These are phyloP conservation scores for Calephelis nemesis DNA, from an alignment of 1,140 invertebrate genomes.

Conservation along the genomic window DNA sequence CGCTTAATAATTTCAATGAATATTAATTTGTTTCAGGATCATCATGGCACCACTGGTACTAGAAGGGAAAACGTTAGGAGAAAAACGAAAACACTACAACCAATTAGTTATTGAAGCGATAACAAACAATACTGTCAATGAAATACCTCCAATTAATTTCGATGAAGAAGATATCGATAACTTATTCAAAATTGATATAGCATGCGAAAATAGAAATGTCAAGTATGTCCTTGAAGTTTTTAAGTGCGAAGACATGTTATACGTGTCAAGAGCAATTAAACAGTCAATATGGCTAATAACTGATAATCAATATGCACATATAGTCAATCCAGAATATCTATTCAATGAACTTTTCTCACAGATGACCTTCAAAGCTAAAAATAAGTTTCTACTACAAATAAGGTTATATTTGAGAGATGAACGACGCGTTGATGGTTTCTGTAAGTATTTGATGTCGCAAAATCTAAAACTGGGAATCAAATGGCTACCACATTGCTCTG, in stretches of 20 bases:
- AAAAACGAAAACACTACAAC: conserved; percentile 52
- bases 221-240: conserved; percentile 46
- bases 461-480: conserved; percentile 40
- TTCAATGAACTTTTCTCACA: conserved; percentile 39
- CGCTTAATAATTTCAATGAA: too few relatives aligned
- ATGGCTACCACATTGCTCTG: conserved; percentile 54
- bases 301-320: conserved; percentile 43
- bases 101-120: conserved; percentile 38
- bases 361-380: conserved; percentile 47
- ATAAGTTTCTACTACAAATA: conserved; percentile 45
- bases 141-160: conserved; percentile 33
- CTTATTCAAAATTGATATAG: conserved; percentile 55
- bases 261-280: conserved; percentile 50
- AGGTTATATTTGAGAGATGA: conserved; percentile 48
- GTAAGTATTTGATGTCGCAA: conserved; percentile 40
- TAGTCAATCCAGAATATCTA: conserved; percentile 54
- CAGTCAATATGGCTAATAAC: conserved; percentile 49
- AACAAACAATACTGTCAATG: conserved; percentile 18
- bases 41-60: conserved; percentile 41
- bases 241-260: conserved; percentile 51
- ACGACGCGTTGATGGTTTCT: conserved; percentile 52
- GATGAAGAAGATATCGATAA: conserved; percentile 46
- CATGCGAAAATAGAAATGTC: conserved; percentile 42
- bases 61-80: conserved; percentile 48
- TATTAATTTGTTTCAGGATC: conserved; percentile 26